Conservation (phyloP, 2,113 vertebrate species). For the Paedocypris sp. region DNA sequence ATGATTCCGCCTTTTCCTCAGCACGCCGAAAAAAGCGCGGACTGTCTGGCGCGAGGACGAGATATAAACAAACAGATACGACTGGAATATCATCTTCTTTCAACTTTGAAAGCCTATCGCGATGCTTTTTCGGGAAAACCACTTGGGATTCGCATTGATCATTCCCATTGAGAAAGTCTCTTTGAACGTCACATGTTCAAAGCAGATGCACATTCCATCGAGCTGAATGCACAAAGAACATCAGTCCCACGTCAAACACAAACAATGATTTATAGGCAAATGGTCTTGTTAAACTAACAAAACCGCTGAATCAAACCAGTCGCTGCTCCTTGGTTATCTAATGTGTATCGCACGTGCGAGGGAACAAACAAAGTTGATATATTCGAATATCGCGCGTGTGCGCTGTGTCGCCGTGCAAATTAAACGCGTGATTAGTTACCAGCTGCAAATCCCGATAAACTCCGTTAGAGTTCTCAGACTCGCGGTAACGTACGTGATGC, state of each 20-base stretch:
- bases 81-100: not conserved
- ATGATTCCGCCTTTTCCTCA: too few species aligned
- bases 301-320: not conserved
- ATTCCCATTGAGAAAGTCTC: not conserved
- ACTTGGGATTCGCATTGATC: not conserved
- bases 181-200: not conserved
- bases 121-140: not conserved
- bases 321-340: not conserved
- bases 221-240: not conserved
- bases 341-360: not conserved
- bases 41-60: not conserved
- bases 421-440: too few species aligned
- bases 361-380: not conserved
- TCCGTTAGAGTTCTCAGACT: not conserved
- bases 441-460: not conserved
- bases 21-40: not conserved
- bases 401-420: too few species aligned
- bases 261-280: not conserved
- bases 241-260: not conserved
- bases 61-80: not conserved
- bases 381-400: too few species aligned
- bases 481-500: not conserved
- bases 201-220: not conserved
- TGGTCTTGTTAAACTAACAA: not conserved
- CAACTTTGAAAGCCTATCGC: not conserved